These are phyloP conservation scores for Ctenodactylus gundi DNA, from an alignment of 2,113 vertebrate species.

Conservation along the genomic window DNA sequence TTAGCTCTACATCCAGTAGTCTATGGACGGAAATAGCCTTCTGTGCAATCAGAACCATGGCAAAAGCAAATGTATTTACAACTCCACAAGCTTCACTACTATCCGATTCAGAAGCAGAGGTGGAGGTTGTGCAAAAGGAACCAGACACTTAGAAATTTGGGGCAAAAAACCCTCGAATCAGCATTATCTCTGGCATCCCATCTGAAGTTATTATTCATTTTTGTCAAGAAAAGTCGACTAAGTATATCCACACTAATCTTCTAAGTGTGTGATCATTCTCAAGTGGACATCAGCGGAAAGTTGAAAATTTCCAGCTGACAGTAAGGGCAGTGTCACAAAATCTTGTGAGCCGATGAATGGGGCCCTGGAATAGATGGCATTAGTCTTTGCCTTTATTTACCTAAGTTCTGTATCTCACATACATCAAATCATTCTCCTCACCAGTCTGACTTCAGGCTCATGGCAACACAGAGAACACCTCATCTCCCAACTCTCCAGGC, in stretches of 20 bases:
- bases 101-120: background rate
- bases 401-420: background rate
- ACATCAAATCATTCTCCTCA: background rate
- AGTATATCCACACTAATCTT: background rate
- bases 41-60: background rate
- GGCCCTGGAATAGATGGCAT: background rate
- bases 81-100: background rate
- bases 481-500: background rate
- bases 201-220: background rate
- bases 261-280: background rate
- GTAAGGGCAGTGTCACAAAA: background rate
- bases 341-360: background rate
- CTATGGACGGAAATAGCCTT: background rate
- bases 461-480: background rate
- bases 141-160: background rate
- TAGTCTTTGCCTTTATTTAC: background rate
- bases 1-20: background rate
- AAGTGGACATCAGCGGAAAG: background rate
- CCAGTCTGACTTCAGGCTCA: background rate
- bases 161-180: background rate
- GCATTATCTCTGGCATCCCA: background rate
- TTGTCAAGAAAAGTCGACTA: constrained; percentile 17
- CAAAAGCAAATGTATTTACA: background rate
- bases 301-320: background rate
- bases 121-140: background rate